These are phyloP conservation scores for Tetragnatha versicolor DNA, from an alignment of 1,140 invertebrate species.

Conservation along the genomic window DNA sequence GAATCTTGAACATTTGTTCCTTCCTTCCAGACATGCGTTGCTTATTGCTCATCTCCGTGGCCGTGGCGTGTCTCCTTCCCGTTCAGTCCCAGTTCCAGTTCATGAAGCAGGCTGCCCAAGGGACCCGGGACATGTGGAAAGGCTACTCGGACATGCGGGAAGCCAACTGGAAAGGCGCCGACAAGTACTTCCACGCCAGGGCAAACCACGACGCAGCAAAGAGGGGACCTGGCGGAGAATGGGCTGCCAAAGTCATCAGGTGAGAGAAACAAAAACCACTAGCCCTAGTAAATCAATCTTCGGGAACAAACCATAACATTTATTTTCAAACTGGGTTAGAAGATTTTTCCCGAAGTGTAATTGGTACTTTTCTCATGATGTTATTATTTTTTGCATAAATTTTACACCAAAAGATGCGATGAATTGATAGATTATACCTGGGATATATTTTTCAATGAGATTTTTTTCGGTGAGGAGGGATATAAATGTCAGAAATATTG, in stretches of 20 bases:
- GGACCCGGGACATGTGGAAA: conserved; percentile 21
- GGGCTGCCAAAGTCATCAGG: conserved; percentile 39
- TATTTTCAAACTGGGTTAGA: background rate
- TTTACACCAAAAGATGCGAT: too few relatives aligned
- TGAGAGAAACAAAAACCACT: too few relatives aligned
- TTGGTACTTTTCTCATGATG: background rate
- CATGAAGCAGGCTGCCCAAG: conserved; percentile 23
- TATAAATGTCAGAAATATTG: too few relatives aligned
- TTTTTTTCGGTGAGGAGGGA: too few relatives aligned
- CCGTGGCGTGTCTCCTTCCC: too few relatives aligned
- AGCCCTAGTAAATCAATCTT: too few relatives aligned
- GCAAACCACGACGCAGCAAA: conserved; percentile 37
- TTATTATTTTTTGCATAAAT: background rate
- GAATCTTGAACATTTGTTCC: too few relatives aligned
- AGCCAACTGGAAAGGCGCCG: conserved; percentile 37
- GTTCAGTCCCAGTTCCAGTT: background rate
- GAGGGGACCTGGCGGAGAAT: conserved; percentile 40
- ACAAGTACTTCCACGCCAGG: conserved; percentile 44
- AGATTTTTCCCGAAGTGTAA: background rate
- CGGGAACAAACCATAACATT: too few relatives aligned
- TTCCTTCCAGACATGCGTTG: too few relatives aligned
- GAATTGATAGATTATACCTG: too few relatives aligned
- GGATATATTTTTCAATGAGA: too few relatives aligned
- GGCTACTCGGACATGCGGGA: conserved; percentile 40
- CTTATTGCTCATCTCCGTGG: too few relatives aligned